Base-by-base conservation (phyloP, 2,113 vertebrate genomes). In the Sylvia atricapilla region DNA sequence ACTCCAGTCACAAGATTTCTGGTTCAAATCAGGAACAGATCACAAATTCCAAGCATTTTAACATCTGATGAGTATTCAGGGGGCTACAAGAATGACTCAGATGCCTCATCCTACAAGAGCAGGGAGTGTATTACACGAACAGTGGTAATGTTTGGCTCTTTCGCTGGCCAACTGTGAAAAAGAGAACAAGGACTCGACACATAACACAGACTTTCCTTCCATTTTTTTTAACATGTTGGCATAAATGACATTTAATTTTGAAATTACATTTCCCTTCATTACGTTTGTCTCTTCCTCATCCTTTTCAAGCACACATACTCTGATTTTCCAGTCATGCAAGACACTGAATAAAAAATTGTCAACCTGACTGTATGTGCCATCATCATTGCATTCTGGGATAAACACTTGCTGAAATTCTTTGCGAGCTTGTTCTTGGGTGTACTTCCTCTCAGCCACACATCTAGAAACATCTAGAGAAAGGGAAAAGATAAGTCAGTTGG, bases 301-400 rank as follows among this genome's bases (percentile, higher is more conserved):
- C 33, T 66, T 55, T 77, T 41, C 20, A 82, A 84, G 88, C 33
- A 72, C 18, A 39, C 15, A 23, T 30, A 35, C 13, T 79, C 44
- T 83, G 47, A 84, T 58, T 78, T 81, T 47, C 30, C 1, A 8
- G 41, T 15, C 76, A 75, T 22, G 20, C 13, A 83, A 86, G 43
- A 86, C 27, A 68, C 15, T 25, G 58, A 93, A 86, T 69, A 46
- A 95, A 95, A 72, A 82, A 24, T 15, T 44, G 76, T 90, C 70
- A 83, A 99, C 99, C 99, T 99, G 99, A 47, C 98, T 99, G 6
- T 99, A 99, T 39, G 99, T 99, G 92, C 99, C 99, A 6, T 99
- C 99, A 0, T 99, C 99, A 28, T 98, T 99, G 97, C 99, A 99
- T 35, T 99, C 99, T 2, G 99, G 99, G 58, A 99, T 98, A 97